Evolutionary conservation across 2,888 invertebrate species (phyloP).

Genomic region (Dicyrtoma fusca): DNA sequence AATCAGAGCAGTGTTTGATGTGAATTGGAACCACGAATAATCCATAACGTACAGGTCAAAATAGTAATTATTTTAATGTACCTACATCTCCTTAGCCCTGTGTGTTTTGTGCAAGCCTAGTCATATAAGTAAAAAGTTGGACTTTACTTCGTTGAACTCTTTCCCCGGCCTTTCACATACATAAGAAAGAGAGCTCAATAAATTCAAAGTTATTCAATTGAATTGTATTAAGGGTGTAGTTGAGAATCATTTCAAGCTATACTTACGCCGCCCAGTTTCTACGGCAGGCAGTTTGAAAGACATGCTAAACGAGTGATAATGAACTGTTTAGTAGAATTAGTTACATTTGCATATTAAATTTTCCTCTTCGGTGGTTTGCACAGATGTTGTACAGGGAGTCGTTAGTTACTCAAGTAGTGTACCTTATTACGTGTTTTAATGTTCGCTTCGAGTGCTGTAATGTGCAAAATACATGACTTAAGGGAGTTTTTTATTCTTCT

Average conservation of each 20-base stretch:
- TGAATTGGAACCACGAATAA: slow-evolving; percentile 25
- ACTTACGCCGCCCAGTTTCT: background rate
- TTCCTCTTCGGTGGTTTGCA: background rate
- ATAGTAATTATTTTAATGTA: slow-evolving; percentile 29
- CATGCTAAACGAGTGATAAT: background rate
- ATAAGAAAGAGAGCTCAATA: background rate
- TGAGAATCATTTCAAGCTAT: background rate
- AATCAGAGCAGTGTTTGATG: slow-evolving; percentile 26
- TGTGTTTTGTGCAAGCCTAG: background rate
- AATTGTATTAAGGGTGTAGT: slow-evolving; percentile 16
- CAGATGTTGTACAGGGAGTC: background rate
- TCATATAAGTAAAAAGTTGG: background rate
- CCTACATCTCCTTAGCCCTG: slow-evolving; percentile 6
- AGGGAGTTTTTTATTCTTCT: slow-evolving; percentile 1
- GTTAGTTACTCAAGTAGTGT: background rate
- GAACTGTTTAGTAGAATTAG: slow-evolving; percentile 5
- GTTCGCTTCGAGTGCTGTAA: background rate
- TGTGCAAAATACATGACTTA: background rate
- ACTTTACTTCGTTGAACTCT: too few species aligned
- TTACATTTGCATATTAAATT: background rate
- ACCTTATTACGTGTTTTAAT: background rate
- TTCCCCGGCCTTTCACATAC: background rate
- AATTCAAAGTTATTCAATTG: slow-evolving; percentile 8
- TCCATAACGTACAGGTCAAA: slow-evolving; percentile 27
- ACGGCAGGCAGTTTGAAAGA: background rate